Evolutionary conservation across 2,113 vertebrate genomes (phyloP), one percentile per base, ranked within the genome.

Genomic region (Barbus barbus): DNA sequence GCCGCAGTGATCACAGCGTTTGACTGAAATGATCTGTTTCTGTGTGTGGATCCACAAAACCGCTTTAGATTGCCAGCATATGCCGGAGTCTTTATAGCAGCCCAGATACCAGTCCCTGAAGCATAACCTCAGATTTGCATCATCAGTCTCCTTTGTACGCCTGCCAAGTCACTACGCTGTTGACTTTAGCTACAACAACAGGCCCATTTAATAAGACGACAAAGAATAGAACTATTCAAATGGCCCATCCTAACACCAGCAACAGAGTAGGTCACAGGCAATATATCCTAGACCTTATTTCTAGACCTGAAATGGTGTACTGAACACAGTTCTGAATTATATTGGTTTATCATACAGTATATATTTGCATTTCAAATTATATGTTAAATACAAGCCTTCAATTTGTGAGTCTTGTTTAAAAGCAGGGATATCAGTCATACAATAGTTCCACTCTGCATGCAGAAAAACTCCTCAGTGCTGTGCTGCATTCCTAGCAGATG

Each of bases 101-200:
- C 65, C 82, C 74, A 82, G 61, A 78, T 84, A 80, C 38, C 38
- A 77, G 83, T 65, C 86, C 82, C 67, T 69, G 36, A 80, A 61
- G 72, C 86, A 78, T 80, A 85, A 89, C 90, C 87, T 81, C 71
- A 46, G 41, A 84, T 85, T 82, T 86, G 48, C 73, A 85, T 58
- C 67, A 24, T 65, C 80, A 85, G 82, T 38, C 20, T 38, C 26
- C 81, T 87, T 84, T 85, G 89, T 69, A 79, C 5, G 60, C 24
- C 71, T 63, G 86, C 86, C 91, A 90, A 89, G 86, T 80, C 82
- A 89, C 83, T 88, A 83, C 8, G 20, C 81, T 88, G 86, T 88
- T 87, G 87, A 85, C 83, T 89, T 84, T 83, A 86, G 88, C 74
- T 85, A 72, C 86, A 86, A 79, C 61, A 80, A 79, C 76, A 67